These are phyloP conservation scores for Zoanthus sociatus DNA, from an alignment of 92 coral and sea anemone genomes.

Conservation along the genomic window DNA sequence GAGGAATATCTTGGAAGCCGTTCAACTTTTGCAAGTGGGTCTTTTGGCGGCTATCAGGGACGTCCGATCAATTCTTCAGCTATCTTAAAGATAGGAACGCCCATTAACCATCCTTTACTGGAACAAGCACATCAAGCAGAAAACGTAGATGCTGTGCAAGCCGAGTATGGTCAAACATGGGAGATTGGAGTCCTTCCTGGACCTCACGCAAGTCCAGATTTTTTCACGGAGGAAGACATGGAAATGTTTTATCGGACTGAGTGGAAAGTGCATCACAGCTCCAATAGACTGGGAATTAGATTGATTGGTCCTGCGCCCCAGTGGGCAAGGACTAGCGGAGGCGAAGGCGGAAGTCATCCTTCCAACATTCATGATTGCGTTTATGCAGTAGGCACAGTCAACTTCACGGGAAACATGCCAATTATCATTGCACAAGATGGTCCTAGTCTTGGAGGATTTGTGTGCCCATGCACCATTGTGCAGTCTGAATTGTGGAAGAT, in stretches of 20 bases:
- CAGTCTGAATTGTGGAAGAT: constrained; percentile 76
- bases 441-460: constrained; percentile 80
- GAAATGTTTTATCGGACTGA: constrained; percentile 68
- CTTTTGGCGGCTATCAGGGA: constrained; percentile 71
- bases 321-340: constrained; percentile 71
- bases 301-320: constrained; percentile 67
- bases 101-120: background rate
- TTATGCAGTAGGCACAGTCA: constrained; percentile 70
- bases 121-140: background rate
- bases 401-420: constrained; percentile 80
- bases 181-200: constrained; percentile 75
- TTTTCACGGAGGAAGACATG: constrained; percentile 63
- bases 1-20: constrained; percentile 72
- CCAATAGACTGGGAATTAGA: constrained; percentile 76
- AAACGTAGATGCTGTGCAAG: constrained; percentile 1
- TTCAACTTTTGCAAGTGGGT: constrained; percentile 65
- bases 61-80: constrained; percentile 60
- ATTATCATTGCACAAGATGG: constrained; percentile 75
- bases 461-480: constrained; percentile 76
- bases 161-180: constrained; percentile 62
- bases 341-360: constrained; percentile 82
- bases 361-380: constrained; percentile 78
- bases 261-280: constrained; percentile 74
- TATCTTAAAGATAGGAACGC: constrained; percentile 46
- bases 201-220: constrained; percentile 77